Percentiles rank a stretch among this genome's conserved stretches.
These are phyloP conservation scores for Caenorhabditis auriculariae DNA, from an alignment of 2,888 invertebrate genomes.

Conservation along the genomic window DNA sequence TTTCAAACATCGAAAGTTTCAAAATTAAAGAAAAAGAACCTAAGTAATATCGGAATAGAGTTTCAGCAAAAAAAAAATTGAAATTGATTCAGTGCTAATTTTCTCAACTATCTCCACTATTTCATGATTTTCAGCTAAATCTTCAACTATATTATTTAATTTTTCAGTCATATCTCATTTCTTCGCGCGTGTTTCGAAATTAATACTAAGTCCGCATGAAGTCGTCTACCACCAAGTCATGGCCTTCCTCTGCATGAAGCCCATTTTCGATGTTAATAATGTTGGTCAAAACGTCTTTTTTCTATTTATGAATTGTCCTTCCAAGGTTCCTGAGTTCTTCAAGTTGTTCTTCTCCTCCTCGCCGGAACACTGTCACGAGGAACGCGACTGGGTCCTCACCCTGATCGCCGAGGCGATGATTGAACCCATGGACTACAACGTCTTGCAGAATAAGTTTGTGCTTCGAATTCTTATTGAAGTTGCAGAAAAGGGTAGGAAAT, in stretches of 20 bases:
- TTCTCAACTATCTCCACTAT: no score
- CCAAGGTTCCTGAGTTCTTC: slow-evolving; percentile 79
- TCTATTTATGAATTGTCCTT: not conserved
- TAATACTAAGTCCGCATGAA: slow-evolving; percentile 77
- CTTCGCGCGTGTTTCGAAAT: slow-evolving; percentile 74
- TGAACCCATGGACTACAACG: slow-evolving; percentile 75
- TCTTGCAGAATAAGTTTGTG: slow-evolving; percentile 69
- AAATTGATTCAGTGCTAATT: not conserved
- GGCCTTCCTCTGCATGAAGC: slow-evolving; percentile 78
- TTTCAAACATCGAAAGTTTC: not conserved
- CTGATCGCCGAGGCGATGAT: slow-evolving; percentile 78
- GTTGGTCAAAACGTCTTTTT: slow-evolving; percentile 62
- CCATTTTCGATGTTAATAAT: slow-evolving; percentile 75
- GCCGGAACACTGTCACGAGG: slow-evolving; percentile 70
- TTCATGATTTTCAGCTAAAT: no score
- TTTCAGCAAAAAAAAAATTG: no score
- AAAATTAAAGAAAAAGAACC: not conserved
- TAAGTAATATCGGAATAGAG: not conserved
- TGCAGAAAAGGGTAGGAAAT: not conserved
- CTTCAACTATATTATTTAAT: not conserved
- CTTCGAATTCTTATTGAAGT: not conserved
- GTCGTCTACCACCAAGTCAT: slow-evolving; percentile 79
- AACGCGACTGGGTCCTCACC: slow-evolving; percentile 79
- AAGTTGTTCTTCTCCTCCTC: slow-evolving; percentile 81
- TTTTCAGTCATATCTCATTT: slow-evolving; percentile 72